Percentiles rank a stretch among this genome's conserved stretches.
phyloP scores from a whole-genome alignment of 2,113 vertebrate species.

The Oreochromis tanganicae region DNA sequence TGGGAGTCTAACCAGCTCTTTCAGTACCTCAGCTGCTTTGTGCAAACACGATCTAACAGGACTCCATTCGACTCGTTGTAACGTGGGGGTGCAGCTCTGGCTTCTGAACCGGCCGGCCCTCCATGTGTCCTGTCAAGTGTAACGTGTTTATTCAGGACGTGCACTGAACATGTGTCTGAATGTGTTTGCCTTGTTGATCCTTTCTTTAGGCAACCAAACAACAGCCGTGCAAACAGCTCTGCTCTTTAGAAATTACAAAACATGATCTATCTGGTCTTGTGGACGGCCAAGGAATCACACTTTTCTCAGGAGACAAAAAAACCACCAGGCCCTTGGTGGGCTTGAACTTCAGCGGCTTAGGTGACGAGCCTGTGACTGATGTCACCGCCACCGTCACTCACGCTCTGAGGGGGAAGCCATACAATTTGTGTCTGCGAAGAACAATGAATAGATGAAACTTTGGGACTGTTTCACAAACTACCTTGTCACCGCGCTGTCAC shows the following conservation, averaged over 20 bases:
- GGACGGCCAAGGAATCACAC: neutral
- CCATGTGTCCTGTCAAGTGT: neutral
- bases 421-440: neutral
- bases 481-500: neutral
- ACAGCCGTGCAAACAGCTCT: neutral
- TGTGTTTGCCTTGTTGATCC: conserved; percentile 7
- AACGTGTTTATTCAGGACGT: neutral
- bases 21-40: conserved; percentile 10
- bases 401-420: neutral
- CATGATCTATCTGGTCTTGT: neutral
- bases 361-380: neutral
- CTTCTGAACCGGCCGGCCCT: neutral
- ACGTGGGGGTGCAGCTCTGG: neutral
- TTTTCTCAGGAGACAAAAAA: neutral
- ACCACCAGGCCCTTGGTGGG: neutral
- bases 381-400: neutral
- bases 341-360: neutral
- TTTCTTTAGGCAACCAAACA: conserved; percentile 14
- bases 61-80: neutral
- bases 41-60: neutral
- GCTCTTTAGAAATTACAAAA: neutral
- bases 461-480: neutral
- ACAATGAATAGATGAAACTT: neutral
- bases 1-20: neutral
- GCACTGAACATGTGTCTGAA: neutral